Evolutionary conservation across 2,113 vertebrate species (phyloP).

Genomic region (Tachysurus vachellii): DNA sequence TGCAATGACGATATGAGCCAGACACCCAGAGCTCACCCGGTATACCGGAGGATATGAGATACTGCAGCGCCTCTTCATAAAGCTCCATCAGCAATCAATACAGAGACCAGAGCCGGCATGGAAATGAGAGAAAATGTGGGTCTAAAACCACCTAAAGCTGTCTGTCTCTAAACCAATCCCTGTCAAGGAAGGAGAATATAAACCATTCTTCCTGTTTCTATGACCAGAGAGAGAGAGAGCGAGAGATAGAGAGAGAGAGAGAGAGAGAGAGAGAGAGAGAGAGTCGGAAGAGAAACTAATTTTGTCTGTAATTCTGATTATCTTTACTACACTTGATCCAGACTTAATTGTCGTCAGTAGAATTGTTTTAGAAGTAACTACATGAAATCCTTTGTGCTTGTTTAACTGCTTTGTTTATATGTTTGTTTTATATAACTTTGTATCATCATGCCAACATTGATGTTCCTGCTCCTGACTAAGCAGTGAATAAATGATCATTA

Average conservation of each 20-base stretch:
- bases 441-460: background rate
- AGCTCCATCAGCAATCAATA: constrained; percentile 67
- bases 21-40: constrained; percentile 15
- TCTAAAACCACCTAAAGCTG: background rate
- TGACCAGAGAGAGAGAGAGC: constrained; percentile 22
- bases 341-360: background rate
- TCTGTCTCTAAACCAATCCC: background rate
- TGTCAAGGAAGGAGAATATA: constrained; percentile 2
- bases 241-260: constrained; percentile 7
- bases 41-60: constrained; percentile 54
- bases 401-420: background rate
- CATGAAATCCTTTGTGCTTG: background rate
- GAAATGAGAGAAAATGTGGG: background rate
- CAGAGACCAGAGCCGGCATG: background rate
- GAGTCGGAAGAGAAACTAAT: background rate
- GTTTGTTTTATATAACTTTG: background rate
- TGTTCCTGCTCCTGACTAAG: background rate
- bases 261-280: constrained; percentile 5
- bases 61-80: constrained; percentile 65
- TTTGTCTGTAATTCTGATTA: too few species aligned
- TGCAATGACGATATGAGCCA: background rate
- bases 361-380: background rate
- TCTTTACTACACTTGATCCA: background rate
- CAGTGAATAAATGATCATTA: background rate
- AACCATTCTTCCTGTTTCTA: constrained; percentile 66